Base-by-base conservation (phyloP, 2,888 invertebrate species). In the Orchesellides sinensis region DNA sequence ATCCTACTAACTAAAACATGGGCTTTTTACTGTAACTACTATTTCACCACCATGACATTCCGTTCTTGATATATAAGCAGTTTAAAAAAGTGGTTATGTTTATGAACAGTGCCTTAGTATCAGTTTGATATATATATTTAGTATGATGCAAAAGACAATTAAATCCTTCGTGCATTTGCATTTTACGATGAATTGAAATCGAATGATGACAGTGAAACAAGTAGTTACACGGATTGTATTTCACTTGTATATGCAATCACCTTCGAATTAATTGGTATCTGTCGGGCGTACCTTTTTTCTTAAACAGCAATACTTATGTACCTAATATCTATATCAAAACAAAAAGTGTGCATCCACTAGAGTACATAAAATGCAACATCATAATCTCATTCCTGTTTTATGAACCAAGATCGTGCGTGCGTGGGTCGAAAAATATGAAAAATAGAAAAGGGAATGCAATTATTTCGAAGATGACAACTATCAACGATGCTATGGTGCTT, bases 381-480 rank as follows among this genome's bases (percentile, higher is more conserved):
- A n/a, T n/a, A n/a, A n/a, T n/a, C 40, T 10, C 10, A n/a, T 40
- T 49, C 21, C 49, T 49, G 29, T 29, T 5, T n/a, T 27, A 6
- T 32, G 61, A n/a, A n/a, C n/a, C n/a, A n/a, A 25, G 40, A 49
- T 47, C 49, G 68, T 49, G 68, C 65, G 40, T 63, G 73, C 75
- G 75, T 75, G 66, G 75, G 75, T 45, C 40, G 75, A 27, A 19
- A 56, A 66, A 65, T 75, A 66, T 21, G 25, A 52, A 75, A 66
- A 56, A 54, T 66, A 29, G 56, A 74, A 75, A 72, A 75, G 75
- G 65, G 25, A 65, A 75, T 75, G 75, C 66, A 75, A 75, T 75
- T 75, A 75, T 56, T 35, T 29, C 75, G 75, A 75, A 75, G 75
- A 75, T 75, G 75, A 66, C 66, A 75, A 66, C 65, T 45, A 52